Conservation (phyloP, 2,113 vertebrate species). For the Gila orcuttii region DNA sequence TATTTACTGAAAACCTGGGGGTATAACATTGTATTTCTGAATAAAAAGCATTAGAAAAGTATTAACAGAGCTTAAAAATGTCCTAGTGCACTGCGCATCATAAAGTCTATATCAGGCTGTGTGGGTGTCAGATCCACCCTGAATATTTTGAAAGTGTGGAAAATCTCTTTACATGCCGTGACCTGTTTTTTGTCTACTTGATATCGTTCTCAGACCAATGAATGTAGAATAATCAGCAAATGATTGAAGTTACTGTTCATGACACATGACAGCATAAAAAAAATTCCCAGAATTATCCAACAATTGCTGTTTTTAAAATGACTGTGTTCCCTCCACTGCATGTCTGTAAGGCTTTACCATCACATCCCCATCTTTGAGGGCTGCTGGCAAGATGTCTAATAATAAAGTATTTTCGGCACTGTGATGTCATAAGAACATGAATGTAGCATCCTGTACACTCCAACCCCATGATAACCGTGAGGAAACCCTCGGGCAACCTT, state of each 20-base stretch:
- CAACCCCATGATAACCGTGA: slow-evolving; percentile 27
- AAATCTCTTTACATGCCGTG: neutral
- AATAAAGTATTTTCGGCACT: slow-evolving; percentile 9
- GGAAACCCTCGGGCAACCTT: slow-evolving; percentile 3
- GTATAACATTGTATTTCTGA: neutral
- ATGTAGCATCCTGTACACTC: slow-evolving; percentile 30
- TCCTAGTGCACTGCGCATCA: neutral
- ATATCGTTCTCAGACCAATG: neutral
- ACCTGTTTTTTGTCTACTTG: neutral
- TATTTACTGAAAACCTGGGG: neutral
- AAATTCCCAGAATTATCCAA: neutral
- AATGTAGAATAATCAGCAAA: neutral
- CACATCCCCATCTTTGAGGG: neutral
- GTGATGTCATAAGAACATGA: slow-evolving; percentile 20
- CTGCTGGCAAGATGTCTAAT: neutral
- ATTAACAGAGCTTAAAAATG: neutral
- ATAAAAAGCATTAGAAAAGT: neutral
- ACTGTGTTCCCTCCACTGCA: neutral
- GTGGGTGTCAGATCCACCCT: neutral
- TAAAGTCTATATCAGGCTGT: neutral
- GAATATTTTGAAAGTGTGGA: slow-evolving; percentile 8
- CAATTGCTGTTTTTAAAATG: neutral
- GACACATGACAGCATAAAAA: neutral
- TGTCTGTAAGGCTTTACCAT: neutral
- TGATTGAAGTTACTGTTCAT: neutral